phyloP scores from a whole-genome alignment of 2,113 vertebrate genomes.

The Hippolais icterina region DNA sequence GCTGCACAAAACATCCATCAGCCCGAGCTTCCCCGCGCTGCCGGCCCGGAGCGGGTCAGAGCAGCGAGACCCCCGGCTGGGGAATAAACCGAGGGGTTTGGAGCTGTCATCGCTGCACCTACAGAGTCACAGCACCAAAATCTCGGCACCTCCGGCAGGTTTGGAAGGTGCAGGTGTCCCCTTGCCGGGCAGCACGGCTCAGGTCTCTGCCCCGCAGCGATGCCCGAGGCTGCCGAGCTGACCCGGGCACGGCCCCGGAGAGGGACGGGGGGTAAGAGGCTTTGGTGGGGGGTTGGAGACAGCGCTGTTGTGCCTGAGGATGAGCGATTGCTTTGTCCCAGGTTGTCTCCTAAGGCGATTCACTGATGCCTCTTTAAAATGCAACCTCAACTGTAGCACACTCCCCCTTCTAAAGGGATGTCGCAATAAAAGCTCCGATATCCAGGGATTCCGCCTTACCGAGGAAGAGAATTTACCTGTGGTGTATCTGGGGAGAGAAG shows the following conservation, averaged over 20 bases:
- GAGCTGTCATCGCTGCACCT: accelerated
- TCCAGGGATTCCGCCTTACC: neutral
- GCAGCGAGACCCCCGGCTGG: neutral
- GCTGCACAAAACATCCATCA: accelerated
- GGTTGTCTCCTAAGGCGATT: neutral
- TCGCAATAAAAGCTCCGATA: neutral
- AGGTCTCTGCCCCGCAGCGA: neutral
- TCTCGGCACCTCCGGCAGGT: neutral
- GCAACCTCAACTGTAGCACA: neutral
- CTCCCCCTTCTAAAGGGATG: neutral
- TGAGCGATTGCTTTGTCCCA: neutral
- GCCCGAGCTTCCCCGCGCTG: neutral
- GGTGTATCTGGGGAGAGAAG: neutral
- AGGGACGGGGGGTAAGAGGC: neutral
- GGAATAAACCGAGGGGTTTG: accelerated
- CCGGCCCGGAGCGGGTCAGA: neutral
- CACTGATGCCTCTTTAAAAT: neutral
- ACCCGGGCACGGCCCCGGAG: accelerated
- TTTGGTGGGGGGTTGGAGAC: neutral
- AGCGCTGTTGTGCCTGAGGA: neutral
- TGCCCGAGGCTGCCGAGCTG: neutral
- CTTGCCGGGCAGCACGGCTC: accelerated
- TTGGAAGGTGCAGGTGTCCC: neutral
- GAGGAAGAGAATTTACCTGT: slow-evolving; percentile 22
- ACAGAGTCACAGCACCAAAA: accelerated